These are phyloP conservation scores for Scomber japonicus DNA, from an alignment of 2,113 vertebrate species.

Conservation along the genomic window DNA sequence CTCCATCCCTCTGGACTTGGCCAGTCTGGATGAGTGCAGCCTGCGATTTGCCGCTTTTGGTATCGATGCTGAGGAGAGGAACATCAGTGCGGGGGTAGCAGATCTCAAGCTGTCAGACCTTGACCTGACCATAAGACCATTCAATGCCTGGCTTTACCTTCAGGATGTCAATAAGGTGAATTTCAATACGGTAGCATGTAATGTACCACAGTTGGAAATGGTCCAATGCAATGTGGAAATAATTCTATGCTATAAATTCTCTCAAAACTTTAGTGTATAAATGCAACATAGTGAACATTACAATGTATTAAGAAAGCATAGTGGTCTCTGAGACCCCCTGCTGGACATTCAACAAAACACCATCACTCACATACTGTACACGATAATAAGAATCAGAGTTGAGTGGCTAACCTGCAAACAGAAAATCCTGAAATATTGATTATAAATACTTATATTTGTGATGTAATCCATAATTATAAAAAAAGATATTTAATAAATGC, in stretches of 20 bases:
- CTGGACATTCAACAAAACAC: constrained; percentile 46
- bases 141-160: constrained; percentile 96
- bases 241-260: too few species aligned
- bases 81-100: constrained; percentile 90
- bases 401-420: background rate
- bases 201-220: background rate
- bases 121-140: constrained; percentile 90
- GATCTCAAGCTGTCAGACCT: constrained; percentile 95
- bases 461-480: background rate
- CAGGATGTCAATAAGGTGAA: constrained; percentile 95
- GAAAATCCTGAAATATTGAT: too few species aligned
- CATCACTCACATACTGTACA: background rate
- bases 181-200: background rate
- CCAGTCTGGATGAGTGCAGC: constrained; percentile 90
- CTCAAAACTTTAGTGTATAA: too few species aligned
- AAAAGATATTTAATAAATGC: background rate
- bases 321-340: constrained; percentile 42
- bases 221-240: background rate
- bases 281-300: too few species aligned
- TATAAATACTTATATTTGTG: background rate
- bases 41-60: constrained; percentile 93
- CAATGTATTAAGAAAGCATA: background rate
- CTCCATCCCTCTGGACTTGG: constrained; percentile 88
- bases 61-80: constrained; percentile 90
- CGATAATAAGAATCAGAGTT: background rate